Conservation (phyloP, 2,888 invertebrate genomes). For the Microchrysa polita region DNA sequence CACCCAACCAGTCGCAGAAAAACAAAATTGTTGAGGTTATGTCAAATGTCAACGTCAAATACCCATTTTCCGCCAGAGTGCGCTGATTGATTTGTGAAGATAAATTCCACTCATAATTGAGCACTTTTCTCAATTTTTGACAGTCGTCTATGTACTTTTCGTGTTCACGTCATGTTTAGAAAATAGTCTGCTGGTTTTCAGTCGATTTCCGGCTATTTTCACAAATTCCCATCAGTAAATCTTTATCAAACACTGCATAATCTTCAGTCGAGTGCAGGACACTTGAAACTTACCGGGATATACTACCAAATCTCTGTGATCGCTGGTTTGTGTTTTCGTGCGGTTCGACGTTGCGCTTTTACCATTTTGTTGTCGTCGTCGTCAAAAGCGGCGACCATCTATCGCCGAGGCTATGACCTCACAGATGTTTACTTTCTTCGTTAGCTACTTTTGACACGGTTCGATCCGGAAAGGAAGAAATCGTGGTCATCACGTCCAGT, state of each 20-base stretch:
- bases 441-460: conserved; percentile 16
- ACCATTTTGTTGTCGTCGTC: neutral
- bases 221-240: neutral
- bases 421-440: neutral
- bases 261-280: neutral
- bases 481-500: neutral
- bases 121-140: too few relatives aligned
- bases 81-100: too few relatives aligned
- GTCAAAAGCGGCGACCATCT: conserved; percentile 12
- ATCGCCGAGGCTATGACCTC: conserved; percentile 13
- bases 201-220: neutral
- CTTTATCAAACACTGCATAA: neutral
- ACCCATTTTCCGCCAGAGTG: too few relatives aligned
- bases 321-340: neutral
- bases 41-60: too few relatives aligned
- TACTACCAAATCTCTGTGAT: neutral
- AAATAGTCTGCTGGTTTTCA: neutral
- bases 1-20: too few relatives aligned
- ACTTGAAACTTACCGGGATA: neutral
- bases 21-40: too few relatives aligned
- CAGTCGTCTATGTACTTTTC: too few relatives aligned
- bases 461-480: neutral
- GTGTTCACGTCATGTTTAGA: conserved; percentile 35
- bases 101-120: too few relatives aligned
- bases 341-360: conserved; percentile 12